A percentile compares a stretch with the other conserved stretches of the same genome.
phyloP scores from a whole-genome alignment of 2,113 vertebrate genomes.

The Cyphomyrus discorhynchus region DNA sequence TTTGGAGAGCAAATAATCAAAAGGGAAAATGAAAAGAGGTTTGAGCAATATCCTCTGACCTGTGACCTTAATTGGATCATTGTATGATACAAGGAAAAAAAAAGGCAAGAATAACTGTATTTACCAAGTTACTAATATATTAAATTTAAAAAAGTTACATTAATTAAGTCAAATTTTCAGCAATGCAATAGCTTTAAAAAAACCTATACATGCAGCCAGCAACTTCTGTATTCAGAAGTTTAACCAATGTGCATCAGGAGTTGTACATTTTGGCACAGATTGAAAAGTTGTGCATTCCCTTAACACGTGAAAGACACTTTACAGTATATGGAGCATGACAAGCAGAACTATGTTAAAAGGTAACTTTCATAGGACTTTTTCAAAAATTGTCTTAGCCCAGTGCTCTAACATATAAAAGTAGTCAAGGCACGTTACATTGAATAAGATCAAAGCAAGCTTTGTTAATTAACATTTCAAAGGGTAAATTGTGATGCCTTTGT shows the following conservation, averaged over 20 bases:
- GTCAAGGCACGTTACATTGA: conserved; percentile 20
- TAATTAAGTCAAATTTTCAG: background rate
- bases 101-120: background rate
- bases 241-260: background rate
- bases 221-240: background rate
- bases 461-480: conserved; percentile 39
- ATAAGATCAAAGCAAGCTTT: conserved; percentile 33
- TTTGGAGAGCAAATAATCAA: background rate
- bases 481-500: conserved; percentile 28
- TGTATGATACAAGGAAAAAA: background rate
- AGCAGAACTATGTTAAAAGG: background rate
- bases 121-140: background rate
- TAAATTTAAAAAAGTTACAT: background rate
- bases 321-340: background rate
- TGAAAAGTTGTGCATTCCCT: background rate
- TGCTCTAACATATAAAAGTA: conserved; percentile 2
- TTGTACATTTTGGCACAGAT: background rate
- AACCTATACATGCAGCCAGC: background rate
- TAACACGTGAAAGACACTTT: background rate
- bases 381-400: conserved; percentile 10
- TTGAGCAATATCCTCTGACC: background rate
- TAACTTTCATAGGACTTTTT: conserved; percentile 23
- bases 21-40: background rate
- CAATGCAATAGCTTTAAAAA: background rate
- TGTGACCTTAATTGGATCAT: background rate